Percentiles rank a stretch among this genome's conserved stretches.
Evolutionary conservation across 2,113 vertebrate genomes (phyloP).

Genomic region (Percopsis transmontana): DNA sequence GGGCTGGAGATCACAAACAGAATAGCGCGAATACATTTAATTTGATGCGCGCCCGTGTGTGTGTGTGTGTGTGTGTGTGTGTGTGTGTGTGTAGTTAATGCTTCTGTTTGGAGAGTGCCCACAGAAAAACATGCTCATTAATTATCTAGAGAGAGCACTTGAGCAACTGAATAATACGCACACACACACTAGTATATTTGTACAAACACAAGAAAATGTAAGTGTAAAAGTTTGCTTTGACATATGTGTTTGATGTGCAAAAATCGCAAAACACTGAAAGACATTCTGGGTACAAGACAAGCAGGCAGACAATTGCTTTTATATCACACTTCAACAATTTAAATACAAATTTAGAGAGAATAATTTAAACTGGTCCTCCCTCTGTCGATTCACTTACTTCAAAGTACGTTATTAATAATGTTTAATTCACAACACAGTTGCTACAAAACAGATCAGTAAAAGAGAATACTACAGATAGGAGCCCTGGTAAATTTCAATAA

Average conservation of each 20-base stretch:
- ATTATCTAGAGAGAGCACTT: conserved; percentile 72
- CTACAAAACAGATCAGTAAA: conserved; percentile 13
- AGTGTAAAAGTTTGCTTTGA: conserved; percentile 7
- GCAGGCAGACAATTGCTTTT: neutral
- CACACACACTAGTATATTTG: no score
- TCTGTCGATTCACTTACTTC: conserved; percentile 4
- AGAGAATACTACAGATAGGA: neutral
- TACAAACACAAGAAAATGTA: neutral
- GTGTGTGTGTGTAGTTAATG: conserved; percentile 49
- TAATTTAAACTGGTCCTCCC: neutral
- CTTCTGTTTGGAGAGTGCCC: conserved; percentile 51
- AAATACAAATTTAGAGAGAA: conserved; percentile 1
- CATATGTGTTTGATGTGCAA: conserved; percentile 7
- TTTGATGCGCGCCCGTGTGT: conserved; percentile 23
- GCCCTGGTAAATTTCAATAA: neutral
- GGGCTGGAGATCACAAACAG: conserved; percentile 41
- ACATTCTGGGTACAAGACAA: conserved; percentile 11
- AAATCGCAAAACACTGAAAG: neutral
- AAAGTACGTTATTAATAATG: neutral
- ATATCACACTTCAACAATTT: conserved; percentile 13
- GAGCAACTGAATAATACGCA: conserved; percentile 34
- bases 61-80: conserved; percentile 41
- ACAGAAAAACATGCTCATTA: conserved; percentile 58
- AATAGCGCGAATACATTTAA: conserved; percentile 55
- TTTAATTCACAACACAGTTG: neutral